Base-by-base conservation (phyloP, 2,113 vertebrate species). In the Gymnocephalus cernua region DNA sequence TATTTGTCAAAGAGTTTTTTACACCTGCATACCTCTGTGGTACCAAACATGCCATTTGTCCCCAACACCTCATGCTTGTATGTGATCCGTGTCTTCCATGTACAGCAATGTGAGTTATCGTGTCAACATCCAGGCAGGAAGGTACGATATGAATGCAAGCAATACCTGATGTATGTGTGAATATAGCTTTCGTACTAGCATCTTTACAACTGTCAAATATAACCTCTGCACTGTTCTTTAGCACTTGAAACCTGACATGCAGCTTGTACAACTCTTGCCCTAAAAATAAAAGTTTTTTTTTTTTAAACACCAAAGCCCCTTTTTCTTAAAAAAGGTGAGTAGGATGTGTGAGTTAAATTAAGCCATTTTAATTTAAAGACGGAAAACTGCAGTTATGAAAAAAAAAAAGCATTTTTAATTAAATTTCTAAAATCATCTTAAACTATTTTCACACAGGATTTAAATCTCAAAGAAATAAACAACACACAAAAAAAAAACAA, bases 331-430 rank as follows among this genome's bases (percentile, higher is more conserved):
- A 80, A 56, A 58, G 41, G 19, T 41, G 14, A 44, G 23, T 72
- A 50, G 27, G 45, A 67, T 67, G 13, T 51, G 5, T 1, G 64
- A 48, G 29, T 83, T 54, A 59, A 45, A 51, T n/a, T 69, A 27
- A 68, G 11, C 16, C 47, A 9, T 57, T 82, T 83, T 77, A 75
- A 84, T 82, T 79, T 64, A 88, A 41, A 86, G 62, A 91, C 72
- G 90, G 72, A 84, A 91, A 87, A 87, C 76, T 64, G 27, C 59
- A 79, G 56, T 86, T 93, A 81, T 92, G 89, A 88, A 92, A 93
- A 89, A 91, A 32, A 92, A 92, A 91, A 89, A 89, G 74, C 82
- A 89, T 84, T 94, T 41, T 94, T 93, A 89, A 94, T 93, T 93
- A 10, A 10, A 80, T 81, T 89, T 92, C 92, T 92, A 93, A 94